Evolutionary conservation across 2,113 vertebrate species (phyloP), one percentile per base, ranked within the genome.

Genomic region (Oostethus manadensis): DNA sequence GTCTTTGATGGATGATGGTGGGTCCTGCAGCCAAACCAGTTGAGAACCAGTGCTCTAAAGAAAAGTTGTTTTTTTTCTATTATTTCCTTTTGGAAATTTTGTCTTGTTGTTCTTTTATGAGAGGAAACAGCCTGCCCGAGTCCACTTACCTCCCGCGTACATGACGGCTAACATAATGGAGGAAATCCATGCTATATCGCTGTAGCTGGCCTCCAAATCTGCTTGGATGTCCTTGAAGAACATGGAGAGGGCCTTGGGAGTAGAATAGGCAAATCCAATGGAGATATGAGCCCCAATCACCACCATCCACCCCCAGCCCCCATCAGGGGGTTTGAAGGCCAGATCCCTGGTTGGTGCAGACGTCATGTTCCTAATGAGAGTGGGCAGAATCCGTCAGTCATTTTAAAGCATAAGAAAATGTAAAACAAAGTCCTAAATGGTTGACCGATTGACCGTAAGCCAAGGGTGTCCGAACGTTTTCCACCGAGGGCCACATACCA

Each of bases 161-260:
- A 91, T 92, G 8, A 72, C 83, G 40, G 89, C 91, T 55, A 92
- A 60, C 87, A 91, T 91, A 76, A 92, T 88, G 2, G 91, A 94
- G 54, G 90, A 90, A 53, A 92, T 78, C 88, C 84, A 92, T 0
- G 90, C 88, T 14, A 93, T 80, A 65, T 91, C 85, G 59, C 89
- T 89, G 84, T 74, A 91, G 47, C 87, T 90, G 4, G 85, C 86
- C 17, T 70, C 78, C 74, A 95, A 88, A 68, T 93, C 89, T 55
- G 79, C 79, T 71, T 93, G 89, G 76, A 94, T 92, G 58, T 92
- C 89, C 73, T 88, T 91, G 82, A 82, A 94, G 87, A 92, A 93
- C 70, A 89, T 89, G 58, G 91, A 89, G 33, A 93, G 47, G 45
- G 77, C 83, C 88, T 94, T 94, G 35, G 90, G 87, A n/a, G 92